Evolutionary conservation across 2,888 invertebrate genomes (phyloP).

Genomic region (Drosophila silvestris): DNA sequence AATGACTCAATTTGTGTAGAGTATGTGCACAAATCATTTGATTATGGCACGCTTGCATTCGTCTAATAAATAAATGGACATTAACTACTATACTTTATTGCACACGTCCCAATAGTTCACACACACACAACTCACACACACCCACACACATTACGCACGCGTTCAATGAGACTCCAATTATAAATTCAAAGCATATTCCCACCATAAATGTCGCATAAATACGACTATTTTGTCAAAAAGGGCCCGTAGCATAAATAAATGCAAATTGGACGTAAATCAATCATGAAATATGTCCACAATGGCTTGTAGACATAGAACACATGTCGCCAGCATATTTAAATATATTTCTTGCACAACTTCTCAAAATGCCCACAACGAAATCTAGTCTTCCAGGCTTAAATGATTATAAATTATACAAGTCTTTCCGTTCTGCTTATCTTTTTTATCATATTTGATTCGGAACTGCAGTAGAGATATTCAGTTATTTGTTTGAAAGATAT

Average conservation of each 20-base stretch:
- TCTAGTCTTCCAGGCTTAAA: background rate
- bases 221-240: conserved; percentile 53
- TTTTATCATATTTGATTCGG: background rate
- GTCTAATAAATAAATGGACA: conserved; percentile 47
- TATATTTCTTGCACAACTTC: conserved; percentile 5
- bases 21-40: conserved; percentile 21
- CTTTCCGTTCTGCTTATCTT: background rate
- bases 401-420: background rate
- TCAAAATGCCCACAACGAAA: conserved; percentile 14
- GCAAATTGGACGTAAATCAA: conserved; percentile 66
- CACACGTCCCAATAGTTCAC: conserved; percentile 45
- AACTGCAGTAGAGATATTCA: background rate
- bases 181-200: conserved; percentile 70
- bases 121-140: conserved; percentile 26
- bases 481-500: background rate
- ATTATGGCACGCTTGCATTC: conserved; percentile 50
- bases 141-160: conserved; percentile 18
- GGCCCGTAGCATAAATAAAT: conserved; percentile 61
- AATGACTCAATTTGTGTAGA: conserved; percentile 67
- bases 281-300: conserved; percentile 46
- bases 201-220: conserved; percentile 73
- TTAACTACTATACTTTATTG: conserved; percentile 55
- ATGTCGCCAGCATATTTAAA: conserved; percentile 41
- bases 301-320: conserved; percentile 48
- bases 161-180: conserved; percentile 42